These are phyloP conservation scores for Sesia bembeciformis DNA, from an alignment of 2,888 invertebrate genomes.

Conservation along the genomic window DNA sequence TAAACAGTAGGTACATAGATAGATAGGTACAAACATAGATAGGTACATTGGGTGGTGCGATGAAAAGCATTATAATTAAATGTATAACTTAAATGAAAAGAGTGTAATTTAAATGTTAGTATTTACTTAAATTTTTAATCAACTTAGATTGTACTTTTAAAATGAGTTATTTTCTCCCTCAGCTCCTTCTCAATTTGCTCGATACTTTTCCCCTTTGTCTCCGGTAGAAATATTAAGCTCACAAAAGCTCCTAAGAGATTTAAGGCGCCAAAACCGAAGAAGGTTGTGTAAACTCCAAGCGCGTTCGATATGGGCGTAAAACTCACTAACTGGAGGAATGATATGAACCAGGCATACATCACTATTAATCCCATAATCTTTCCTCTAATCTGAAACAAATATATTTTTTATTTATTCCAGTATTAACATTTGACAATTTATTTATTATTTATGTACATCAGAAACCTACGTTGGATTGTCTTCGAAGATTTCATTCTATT, in stretches of 20 bases:
- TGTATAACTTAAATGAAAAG: too few relatives aligned
- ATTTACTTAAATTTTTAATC: too few relatives aligned
- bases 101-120: too few relatives aligned
- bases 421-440: not conserved
- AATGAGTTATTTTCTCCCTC: not conserved
- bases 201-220: slow-evolving; percentile 51
- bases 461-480: too few relatives aligned
- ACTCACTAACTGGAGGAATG: slow-evolving; percentile 25
- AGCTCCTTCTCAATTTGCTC: slow-evolving; percentile 32
- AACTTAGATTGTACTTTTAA: not conserved
- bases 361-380: slow-evolving; percentile 41
- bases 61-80: too few relatives aligned
- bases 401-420: not conserved
- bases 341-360: slow-evolving; percentile 43
- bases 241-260: slow-evolving; percentile 34
- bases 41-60: too few relatives aligned
- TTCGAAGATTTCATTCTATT: too few relatives aligned
- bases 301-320: slow-evolving; percentile 15
- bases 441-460: not conserved
- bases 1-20: too few relatives aligned
- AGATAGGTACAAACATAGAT: too few relatives aligned
- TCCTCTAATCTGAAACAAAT: slow-evolving; percentile 38
- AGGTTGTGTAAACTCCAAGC: slow-evolving; percentile 38
- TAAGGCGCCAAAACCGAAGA: slow-evolving; percentile 38
- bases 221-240: slow-evolving; percentile 39